Evolutionary conservation across 1,140 invertebrate genomes (phyloP).

Genomic region (Drosophila ironensis): DNA sequence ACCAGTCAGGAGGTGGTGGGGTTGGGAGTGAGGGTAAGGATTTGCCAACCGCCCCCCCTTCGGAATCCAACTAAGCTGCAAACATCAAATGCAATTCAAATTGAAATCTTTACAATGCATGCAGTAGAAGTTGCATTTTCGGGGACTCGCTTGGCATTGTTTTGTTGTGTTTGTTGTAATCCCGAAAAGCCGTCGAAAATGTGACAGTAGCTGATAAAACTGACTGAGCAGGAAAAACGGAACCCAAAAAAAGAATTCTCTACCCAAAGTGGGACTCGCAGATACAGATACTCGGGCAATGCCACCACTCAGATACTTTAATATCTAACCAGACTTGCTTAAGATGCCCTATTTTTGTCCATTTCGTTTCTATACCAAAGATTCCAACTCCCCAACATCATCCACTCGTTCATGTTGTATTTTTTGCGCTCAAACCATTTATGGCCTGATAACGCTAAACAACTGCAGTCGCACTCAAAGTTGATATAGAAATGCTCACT

Average conservation of each 20-base stretch:
- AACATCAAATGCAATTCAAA: constrained; percentile 65
- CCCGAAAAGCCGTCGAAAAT: constrained; percentile 9
- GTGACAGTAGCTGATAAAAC: constrained; percentile 13
- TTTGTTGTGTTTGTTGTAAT: not conserved
- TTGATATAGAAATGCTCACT: constrained; percentile 43
- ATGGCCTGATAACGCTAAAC: constrained; percentile 35
- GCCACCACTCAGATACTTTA: constrained; percentile 44
- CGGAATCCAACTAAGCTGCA: constrained; percentile 58
- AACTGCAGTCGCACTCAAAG: constrained; percentile 11
- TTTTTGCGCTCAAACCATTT: constrained; percentile 40
- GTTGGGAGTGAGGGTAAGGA: not conserved
- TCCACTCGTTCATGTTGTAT: not conserved
- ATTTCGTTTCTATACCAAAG: constrained; percentile 15
- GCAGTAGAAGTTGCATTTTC: constrained; percentile 48
- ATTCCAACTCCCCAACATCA: constrained; percentile 3
- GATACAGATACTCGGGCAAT: constrained; percentile 20
- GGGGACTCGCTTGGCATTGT: constrained; percentile 9
- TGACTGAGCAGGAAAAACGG: not conserved
- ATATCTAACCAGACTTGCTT: constrained; percentile 53
- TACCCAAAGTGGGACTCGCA: constrained; percentile 56
- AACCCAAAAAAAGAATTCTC: constrained; percentile 52
- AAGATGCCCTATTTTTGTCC: constrained; percentile 33
- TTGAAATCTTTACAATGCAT: constrained; percentile 61
- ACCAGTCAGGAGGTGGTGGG: constrained; percentile 7
- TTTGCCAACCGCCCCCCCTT: not conserved